Base-by-base conservation (phyloP, 1,140 invertebrate genomes). In the Conopomorpha cramerella region DNA sequence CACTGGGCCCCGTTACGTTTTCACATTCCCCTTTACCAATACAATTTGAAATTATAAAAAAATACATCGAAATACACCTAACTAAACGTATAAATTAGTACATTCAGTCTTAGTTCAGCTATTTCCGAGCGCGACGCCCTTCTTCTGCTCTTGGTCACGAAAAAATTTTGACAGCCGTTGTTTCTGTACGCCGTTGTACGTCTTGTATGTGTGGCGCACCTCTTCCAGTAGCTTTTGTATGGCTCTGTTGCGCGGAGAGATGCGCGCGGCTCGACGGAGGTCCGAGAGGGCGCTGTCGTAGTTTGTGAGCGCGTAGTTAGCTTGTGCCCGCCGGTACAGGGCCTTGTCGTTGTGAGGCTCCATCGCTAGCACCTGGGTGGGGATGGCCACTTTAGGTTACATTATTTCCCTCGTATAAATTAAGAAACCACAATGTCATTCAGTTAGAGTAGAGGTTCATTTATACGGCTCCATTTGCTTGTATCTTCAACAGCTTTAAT, bases 341-440 rank as follows among this genome's bases (percentile, higher is more conserved):
- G 90, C 92, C 76, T 95, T 95, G 29, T 82, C 83, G 70, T 88
- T 90, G 0, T 73, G 77, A 13, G 80, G 59, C 42, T 91, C 82
- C 1, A 83, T 46, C 30, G 77, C 51, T 35, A 94, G 58, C 28
- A 89, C 86, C 87, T 91, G 51, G n/a, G n/a, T n/a, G n/a, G n/a
- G n/a, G n/a, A n/a, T n/a, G n/a, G n/a, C n/a, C n/a, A n/a, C n/a
- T n/a, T n/a, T n/a, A n/a, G n/a, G n/a, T n/a, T n/a, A n/a, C n/a
- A n/a, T n/a, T n/a, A n/a, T n/a, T n/a, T n/a, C n/a, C n/a, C n/a
- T n/a, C n/a, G n/a, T n/a, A n/a, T n/a, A n/a, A n/a, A n/a, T n/a
- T n/a, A n/a, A n/a, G n/a, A n/a, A n/a, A n/a, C n/a, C n/a, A n/a
- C n/a, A n/a, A n/a, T n/a, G n/a, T n/a, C n/a, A n/a, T n/a, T n/a